Percentiles rank a stretch among this genome's conserved stretches.
phyloP scores from a whole-genome alignment of 2,113 vertebrate species.

The Rhadina sibilatrix region DNA sequence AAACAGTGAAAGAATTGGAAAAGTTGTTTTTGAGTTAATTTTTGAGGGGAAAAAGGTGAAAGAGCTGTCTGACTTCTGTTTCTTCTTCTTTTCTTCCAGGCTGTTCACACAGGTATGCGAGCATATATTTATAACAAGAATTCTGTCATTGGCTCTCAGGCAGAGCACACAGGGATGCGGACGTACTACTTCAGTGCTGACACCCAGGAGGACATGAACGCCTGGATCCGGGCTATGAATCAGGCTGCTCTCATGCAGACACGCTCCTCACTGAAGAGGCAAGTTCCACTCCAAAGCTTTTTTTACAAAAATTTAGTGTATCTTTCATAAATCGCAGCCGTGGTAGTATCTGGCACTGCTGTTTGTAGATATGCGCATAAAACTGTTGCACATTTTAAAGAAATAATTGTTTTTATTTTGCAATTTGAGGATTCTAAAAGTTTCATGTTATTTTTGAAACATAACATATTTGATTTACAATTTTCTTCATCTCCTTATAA shows the following conservation, averaged over 20 bases:
- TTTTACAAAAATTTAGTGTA: rapidly evolving
- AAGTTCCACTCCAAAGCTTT: constrained; percentile 46
- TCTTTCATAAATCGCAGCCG: rapidly evolving
- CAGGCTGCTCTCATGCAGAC: constrained; percentile 95
- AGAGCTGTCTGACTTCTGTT: background rate
- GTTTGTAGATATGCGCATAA: background rate
- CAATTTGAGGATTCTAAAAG: too few species aligned
- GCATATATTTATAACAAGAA: constrained; percentile 93
- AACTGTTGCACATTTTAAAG: background rate
- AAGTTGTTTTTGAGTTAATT: background rate
- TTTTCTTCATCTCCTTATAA: too few species aligned
- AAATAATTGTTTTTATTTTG: background rate
- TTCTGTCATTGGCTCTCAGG: constrained; percentile 89
- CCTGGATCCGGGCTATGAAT: constrained; percentile 96
- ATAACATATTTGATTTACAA: too few species aligned
- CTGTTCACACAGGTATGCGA: constrained; percentile 94
- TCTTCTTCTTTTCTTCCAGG: constrained; percentile 67
- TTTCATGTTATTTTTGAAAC: too few species aligned
- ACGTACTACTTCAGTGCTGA: constrained; percentile 99
- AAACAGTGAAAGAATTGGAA: background rate
- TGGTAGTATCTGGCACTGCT: background rate
- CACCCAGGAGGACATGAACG: constrained; percentile 95
- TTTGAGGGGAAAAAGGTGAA: rapidly evolving
- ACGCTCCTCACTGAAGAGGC: constrained; percentile 86
- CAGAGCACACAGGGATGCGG: constrained; percentile 92